phyloP scores from a whole-genome alignment of 2,113 vertebrate species.

The Paedocypris sp. region DNA sequence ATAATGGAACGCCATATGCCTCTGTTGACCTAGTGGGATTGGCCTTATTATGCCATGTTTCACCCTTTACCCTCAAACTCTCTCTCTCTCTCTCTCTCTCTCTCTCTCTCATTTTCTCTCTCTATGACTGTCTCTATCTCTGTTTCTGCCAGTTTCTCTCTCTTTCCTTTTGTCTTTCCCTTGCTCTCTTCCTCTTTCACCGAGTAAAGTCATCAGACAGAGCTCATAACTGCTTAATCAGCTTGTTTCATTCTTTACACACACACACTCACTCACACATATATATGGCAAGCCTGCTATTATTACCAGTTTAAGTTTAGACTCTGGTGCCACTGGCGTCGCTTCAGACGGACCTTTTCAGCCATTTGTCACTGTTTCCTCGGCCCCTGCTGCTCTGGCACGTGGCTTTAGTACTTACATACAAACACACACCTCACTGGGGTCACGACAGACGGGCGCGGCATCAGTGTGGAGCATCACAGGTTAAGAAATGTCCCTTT shows the following conservation, averaged over 20 bases:
- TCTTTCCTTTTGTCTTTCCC: not conserved
- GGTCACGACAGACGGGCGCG: conserved; percentile 68
- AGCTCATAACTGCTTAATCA: too few species aligned
- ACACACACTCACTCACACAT: too few species aligned
- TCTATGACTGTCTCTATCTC: too few species aligned
- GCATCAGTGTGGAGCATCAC: conserved; percentile 68
- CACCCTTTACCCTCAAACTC: conserved; percentile 11
- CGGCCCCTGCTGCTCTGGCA: conserved; percentile 84
- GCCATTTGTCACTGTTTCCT: conserved; percentile 85
- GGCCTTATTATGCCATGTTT: conserved; percentile 43
- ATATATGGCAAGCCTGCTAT: too few species aligned
- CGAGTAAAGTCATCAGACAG: too few species aligned
- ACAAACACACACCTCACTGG: conserved; percentile 31
- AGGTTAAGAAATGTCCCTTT: too few species aligned
- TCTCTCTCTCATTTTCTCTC: conserved; percentile 21
- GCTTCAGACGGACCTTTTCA: conserved; percentile 77
- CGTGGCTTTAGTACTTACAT: conserved; percentile 71
- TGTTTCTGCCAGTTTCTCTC: too few species aligned
- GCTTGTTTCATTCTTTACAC: too few species aligned
- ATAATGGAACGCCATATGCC: conserved; percentile 74
- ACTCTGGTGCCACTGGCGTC: conserved; percentile 90
- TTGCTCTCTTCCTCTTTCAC: too few species aligned
- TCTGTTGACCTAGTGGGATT: conserved; percentile 66
- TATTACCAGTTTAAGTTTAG: too few species aligned
- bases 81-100: conserved; percentile 18